A percentile compares a stretch with the other conserved stretches of the same genome.
phyloP scores from a whole-genome alignment of 2,113 vertebrate genomes.

The Phocoena sinus region DNA sequence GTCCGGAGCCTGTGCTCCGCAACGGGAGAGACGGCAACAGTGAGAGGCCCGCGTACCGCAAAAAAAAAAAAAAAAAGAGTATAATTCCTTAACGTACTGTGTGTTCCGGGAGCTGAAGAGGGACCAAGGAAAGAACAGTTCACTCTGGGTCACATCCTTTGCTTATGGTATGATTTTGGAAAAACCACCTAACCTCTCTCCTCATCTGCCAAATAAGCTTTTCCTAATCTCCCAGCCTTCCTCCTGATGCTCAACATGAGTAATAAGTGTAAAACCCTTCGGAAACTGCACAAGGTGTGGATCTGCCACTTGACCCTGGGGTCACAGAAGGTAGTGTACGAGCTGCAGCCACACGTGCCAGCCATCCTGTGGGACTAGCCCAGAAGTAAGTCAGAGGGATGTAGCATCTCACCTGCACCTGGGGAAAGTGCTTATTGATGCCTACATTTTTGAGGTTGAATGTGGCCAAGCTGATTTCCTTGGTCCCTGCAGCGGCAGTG shows the following conservation, averaged over 20 bases:
- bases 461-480: neutral
- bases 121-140: no score
- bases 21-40: no score
- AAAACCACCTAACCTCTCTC: neutral
- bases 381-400: neutral
- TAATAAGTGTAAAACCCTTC: neutral
- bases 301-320: neutral
- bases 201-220: neutral
- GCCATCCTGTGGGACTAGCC: neutral
- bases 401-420: neutral
- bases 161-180: neutral
- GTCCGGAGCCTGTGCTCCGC: no score
- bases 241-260: neutral
- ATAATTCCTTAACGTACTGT: neutral
- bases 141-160: neutral
- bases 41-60: no score
- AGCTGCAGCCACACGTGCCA: accelerated
- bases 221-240: neutral
- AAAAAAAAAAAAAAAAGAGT: no score
- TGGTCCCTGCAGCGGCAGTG: neutral
- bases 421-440: accelerated
- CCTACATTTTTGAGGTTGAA: neutral
- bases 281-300: neutral
- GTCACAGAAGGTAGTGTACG: neutral
- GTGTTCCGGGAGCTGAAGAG: neutral